Percentiles rank a stretch among this genome's conserved stretches.
phyloP scores from a whole-genome alignment of 2,888 invertebrate species.

The Chymomyza procnemis region DNA sequence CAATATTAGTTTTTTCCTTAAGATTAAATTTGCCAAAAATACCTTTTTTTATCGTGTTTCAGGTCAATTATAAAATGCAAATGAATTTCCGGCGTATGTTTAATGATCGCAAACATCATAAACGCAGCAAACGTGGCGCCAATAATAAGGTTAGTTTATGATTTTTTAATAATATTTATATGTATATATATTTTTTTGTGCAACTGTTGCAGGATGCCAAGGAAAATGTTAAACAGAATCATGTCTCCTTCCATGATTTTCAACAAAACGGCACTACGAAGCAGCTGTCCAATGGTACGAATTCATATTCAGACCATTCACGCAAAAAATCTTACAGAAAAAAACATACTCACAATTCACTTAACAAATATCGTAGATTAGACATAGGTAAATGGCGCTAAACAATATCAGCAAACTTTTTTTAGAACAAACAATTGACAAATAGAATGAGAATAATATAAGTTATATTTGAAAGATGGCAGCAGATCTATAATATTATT shows the following conservation, averaged over 20 bases:
- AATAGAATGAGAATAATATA: slow-evolving; percentile 24
- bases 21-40: neutral
- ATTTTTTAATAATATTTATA: neutral
- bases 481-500: slow-evolving; percentile 8
- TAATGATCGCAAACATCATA: slow-evolving; percentile 91
- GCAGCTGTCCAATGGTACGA: slow-evolving; percentile 90
- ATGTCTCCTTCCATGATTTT: slow-evolving; percentile 93
- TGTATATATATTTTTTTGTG: neutral
- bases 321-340: slow-evolving; percentile 80
- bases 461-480: slow-evolving; percentile 28
- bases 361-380: slow-evolving; percentile 80
- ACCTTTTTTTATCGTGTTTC: slow-evolving; percentile 33
- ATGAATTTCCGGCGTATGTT: slow-evolving; percentile 93
- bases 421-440: slow-evolving; percentile 7
- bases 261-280: slow-evolving; percentile 93
- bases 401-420: slow-evolving; percentile 28
- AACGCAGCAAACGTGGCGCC: slow-evolving; percentile 88
- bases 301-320: slow-evolving; percentile 83
- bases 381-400: slow-evolving; percentile 79
- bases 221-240: slow-evolving; percentile 90
- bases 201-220: slow-evolving; percentile 71
- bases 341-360: slow-evolving; percentile 79
- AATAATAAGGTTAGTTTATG: slow-evolving; percentile 84
- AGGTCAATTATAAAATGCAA: slow-evolving; percentile 91
- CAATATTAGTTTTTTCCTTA: too few species aligned